phyloP scores from a whole-genome alignment of 2,888 invertebrate genomes.

The Lepetodrilus schrolli region DNA sequence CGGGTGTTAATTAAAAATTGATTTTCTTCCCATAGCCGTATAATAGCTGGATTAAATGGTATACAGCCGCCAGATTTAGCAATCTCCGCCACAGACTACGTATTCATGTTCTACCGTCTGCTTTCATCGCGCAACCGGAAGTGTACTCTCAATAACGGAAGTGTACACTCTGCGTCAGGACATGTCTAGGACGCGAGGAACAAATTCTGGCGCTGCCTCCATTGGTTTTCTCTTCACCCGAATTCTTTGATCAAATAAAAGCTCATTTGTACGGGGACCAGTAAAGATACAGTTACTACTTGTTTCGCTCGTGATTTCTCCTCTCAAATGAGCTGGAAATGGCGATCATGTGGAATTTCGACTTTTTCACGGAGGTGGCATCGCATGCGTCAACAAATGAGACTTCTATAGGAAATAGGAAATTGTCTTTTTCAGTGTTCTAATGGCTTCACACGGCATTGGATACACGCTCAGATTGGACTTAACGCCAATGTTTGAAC shows the following conservation, averaged over 20 bases:
- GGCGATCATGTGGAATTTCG: slow-evolving; percentile 7
- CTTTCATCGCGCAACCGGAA: slow-evolving; percentile 33
- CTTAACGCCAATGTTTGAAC: not conserved
- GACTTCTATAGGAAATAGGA: slow-evolving; percentile 29
- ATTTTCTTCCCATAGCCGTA: slow-evolving; percentile 22
- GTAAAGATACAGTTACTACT: slow-evolving; percentile 10
- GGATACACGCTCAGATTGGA: not conserved
- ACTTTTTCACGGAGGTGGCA: slow-evolving; percentile 5
- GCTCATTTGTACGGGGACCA: slow-evolving; percentile 14
- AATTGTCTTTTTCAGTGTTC: slow-evolving; percentile 26
- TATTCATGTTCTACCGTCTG: slow-evolving; percentile 8
- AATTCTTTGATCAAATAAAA: slow-evolving; percentile 35
- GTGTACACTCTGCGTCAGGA: slow-evolving; percentile 31
- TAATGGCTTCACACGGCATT: slow-evolving; percentile 13
- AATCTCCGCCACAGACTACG: slow-evolving; percentile 34
- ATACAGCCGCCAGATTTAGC: slow-evolving; percentile 4
- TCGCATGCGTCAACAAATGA: slow-evolving; percentile 23
- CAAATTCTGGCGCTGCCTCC: slow-evolving; percentile 24
- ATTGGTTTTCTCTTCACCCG: slow-evolving; percentile 21
- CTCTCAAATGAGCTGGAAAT: slow-evolving; percentile 30
- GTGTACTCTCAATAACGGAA: slow-evolving; percentile 33
- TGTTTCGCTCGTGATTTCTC: slow-evolving; percentile 25
- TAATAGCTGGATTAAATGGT: slow-evolving; percentile 31
- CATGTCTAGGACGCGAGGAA: slow-evolving; percentile 24
- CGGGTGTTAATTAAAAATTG: slow-evolving; percentile 34